Base-by-base conservation (phyloP, 2,888 invertebrate species). In the Zygogramma bicolorata region DNA sequence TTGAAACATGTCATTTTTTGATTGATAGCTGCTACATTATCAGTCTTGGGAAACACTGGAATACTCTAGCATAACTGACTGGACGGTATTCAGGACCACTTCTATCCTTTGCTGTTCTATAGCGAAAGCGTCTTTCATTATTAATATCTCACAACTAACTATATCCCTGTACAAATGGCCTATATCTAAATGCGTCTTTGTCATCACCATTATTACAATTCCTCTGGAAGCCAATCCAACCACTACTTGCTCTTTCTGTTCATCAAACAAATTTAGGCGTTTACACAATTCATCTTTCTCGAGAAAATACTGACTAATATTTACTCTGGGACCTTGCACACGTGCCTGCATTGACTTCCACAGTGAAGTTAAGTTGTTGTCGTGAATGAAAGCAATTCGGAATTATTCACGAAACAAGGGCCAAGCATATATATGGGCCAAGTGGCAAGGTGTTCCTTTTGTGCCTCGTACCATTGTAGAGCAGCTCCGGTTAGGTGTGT, bases 211-310 rank as follows among this genome's bases (percentile, higher is more conserved):
- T 18, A 29, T 29, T 10, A 25, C 38, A 13, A 67, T 22, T 25
- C 59, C 59, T 42, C 59, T 59, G 25, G 60, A 67, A 15, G 15
- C n/a, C 8, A 67, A 27, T 2, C 67, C 67, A 27, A 59, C 25
- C 2, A 40, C 46, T 20, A 67, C 20, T 42, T 67, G 59, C 15
- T 67, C 42, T 25, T 58, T 67, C 3, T n/a, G 31, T 20, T 59
- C 67, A 5, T 67, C 59, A 8, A 46, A 59, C 15, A 67, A 27
- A n/a, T 58, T 18, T 2, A 67, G 59, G 3, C 25, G 18, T 13
- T 40, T 59, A 27, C 67, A 59, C 1, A 67, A 27, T 25, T 38
- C 42, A 25, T 59, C 40, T 38, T 67, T 67, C 40, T 42, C 31
- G 29, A 59, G 58, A 7, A 58, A 67, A 29, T 67, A 67, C 6